Evolutionary conservation across 2,797 vertebrate species (phyloP), one percentile per base, ranked within the genome.

Genomic region (Schizopygopsis pylzovi): DNA sequence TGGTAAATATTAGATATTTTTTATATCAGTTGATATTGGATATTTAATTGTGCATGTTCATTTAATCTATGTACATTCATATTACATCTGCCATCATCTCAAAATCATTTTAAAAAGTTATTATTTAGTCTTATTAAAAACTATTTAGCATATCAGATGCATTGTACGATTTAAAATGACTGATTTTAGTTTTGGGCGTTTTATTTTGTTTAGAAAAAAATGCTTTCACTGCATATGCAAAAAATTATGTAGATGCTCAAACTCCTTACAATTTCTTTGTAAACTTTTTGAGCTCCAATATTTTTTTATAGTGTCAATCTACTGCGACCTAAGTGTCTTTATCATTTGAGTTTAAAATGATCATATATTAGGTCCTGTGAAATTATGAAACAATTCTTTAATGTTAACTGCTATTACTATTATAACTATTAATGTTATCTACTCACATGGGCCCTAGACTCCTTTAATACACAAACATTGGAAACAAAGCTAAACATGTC

Each of bases 401-500:
- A 59, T 59, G 56, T 59, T 59, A 59, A 25, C 10, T 61, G 22
- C 10, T 61, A 25, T 61, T 54, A 54, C 61, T 33, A 67, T 67
- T 18, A 61, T 12, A 61, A 7, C 15, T 16, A 16, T 18, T 37
- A 67, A 37, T 76, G 22, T 67, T 33, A 13, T 9, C 5, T 4
- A 83, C 56, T 54, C 0, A 8, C 9, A 52, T 65, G 4, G 11
- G 18, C 12, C 71, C 6, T 2, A 63, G 56, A 22, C 54, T 18
- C 16, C 16, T 80, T 63, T 47, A 65, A 25, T 20, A 39, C 8
- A 65, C 25, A 71, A 43, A 72, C 59, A 16, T 13, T 63, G 15
- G n/a, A 45, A 65, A 83, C 33, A 28, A 83, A 83, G 59, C 71
- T n/a, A 52, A 7, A 52, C 22, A 39, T 83, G 28, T 75, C 41